Evolutionary conservation across 2,888 invertebrate genomes (phyloP), one percentile per base, ranked within the genome.

Genomic region (Pardosa pseudoannulata): DNA sequence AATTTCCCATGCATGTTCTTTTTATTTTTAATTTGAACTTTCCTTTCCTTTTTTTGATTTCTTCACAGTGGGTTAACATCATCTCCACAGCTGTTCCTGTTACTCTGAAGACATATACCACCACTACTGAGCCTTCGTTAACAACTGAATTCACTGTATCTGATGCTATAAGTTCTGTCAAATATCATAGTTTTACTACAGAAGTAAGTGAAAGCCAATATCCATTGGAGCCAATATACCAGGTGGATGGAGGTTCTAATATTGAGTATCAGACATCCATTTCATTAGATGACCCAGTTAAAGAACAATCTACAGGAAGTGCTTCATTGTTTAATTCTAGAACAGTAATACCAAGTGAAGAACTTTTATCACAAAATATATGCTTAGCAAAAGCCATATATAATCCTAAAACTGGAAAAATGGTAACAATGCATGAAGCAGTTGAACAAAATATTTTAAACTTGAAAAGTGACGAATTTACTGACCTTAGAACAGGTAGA

Each of bases 361-460:
- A 67, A 32, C 19, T 28, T 50, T 5, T 27, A 29, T 67, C 41
- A 46, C 39, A 76, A 9, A 46, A 71, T 50, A 50, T 78, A 31
- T 67, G 36, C 50, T 23, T 16, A 89, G 95, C 94, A 87, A 94
- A 95, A 76, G 93, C 94, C 91, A 92, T 95, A 39, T 93, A 92
- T 91, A 93, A 95, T 90, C 92, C 94, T 0, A 93, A 93, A 67
- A 93, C 94, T 2, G 94, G 94, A 46, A 93, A 93, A 89, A 90
- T 93, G 80, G 91, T 96, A n/a, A 94, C 95, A 46, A 93, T 98
- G 88, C 93, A 94, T 76, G 94, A 95, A 90, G 97, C 97, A 7
- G 93, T 97, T 80, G 94, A 95, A n/a, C 68, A 79, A 70, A 73
- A 56, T 16, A 70, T 79, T 89, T 93, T 98, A 79, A 97, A 98